A percentile compares a stretch with the other conserved stretches of the same genome.
phyloP scores from a whole-genome alignment of 1,140 invertebrate genomes.

The Bradynema listronoti region DNA sequence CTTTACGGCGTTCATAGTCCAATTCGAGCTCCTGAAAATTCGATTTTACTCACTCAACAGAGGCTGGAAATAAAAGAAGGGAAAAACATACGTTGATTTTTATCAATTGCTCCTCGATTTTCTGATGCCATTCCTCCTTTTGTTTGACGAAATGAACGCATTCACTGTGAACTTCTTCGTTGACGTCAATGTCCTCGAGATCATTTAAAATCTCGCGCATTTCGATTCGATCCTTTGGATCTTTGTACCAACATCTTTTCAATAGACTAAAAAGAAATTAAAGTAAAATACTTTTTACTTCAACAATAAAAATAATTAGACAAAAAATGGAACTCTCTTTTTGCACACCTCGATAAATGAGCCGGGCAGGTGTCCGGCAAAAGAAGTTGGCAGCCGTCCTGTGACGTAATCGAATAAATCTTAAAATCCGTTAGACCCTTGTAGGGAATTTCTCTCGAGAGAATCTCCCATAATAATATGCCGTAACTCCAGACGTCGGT shows the following conservation, averaged over 20 bases:
- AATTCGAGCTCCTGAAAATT: slow-evolving; percentile 34
- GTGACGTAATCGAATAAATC: slow-evolving; percentile 50
- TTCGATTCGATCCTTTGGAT: slow-evolving; percentile 41
- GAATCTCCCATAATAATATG: slow-evolving; percentile 49
- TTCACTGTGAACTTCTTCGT: slow-evolving; percentile 39
- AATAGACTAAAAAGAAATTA: slow-evolving; percentile 34
- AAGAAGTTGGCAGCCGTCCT: slow-evolving; percentile 34
- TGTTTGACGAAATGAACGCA: slow-evolving; percentile 38
- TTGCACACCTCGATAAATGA: slow-evolving; percentile 33
- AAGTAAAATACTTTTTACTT: neutral
- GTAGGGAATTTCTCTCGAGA: slow-evolving; percentile 50
- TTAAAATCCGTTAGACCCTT: slow-evolving; percentile 48
- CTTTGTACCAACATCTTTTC: slow-evolving; percentile 39
- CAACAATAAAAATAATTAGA: too few relatives aligned
- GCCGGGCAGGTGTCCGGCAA: slow-evolving; percentile 46
- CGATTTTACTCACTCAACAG: neutral
- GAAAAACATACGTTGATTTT: slow-evolving; percentile 33
- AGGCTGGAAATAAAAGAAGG: slow-evolving; percentile 16
- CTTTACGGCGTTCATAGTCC: slow-evolving; percentile 41
- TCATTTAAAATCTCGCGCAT: slow-evolving; percentile 39
- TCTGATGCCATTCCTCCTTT: slow-evolving; percentile 42
- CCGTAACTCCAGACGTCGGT: slow-evolving; percentile 50
- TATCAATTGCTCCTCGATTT: slow-evolving; percentile 39
- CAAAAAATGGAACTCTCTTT: too few relatives aligned
- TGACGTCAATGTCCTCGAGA: slow-evolving; percentile 32